Conservation (phyloP, 2,888 invertebrate genomes). For the Tuta absoluta region DNA sequence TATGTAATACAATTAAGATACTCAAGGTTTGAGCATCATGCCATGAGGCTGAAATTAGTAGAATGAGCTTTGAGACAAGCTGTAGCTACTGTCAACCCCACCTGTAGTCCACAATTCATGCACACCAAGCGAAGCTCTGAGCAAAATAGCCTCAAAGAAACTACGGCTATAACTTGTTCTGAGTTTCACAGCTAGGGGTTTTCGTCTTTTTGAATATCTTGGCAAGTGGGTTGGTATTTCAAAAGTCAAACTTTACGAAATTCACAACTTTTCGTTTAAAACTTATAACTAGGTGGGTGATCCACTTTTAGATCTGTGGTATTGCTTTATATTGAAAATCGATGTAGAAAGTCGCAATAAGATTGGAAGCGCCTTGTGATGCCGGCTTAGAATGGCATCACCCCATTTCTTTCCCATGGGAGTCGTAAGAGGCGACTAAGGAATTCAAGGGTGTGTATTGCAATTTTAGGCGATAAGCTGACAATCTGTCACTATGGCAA, state of each 20-base stretch:
- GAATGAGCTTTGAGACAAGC: not conserved
- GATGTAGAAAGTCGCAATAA: not conserved
- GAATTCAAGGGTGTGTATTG: no score
- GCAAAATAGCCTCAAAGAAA: conserved; percentile 1
- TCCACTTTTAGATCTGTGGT: not conserved
- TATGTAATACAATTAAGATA: no score
- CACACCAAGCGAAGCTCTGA: not conserved
- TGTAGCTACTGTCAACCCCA: not conserved
- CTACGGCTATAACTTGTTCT: conserved; percentile 1
- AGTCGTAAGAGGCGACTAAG: no score
- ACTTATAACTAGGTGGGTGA: conserved; percentile 5
- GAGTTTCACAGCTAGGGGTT: not conserved
- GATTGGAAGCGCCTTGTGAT: no score
- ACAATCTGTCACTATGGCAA: no score
- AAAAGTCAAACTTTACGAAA: conserved; percentile 4
- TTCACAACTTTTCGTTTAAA: conserved; percentile 3
- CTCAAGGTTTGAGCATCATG: no score
- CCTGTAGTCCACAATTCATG: not conserved
- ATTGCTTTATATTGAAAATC: not conserved
- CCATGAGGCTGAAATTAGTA: no score
- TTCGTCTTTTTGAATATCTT: conserved; percentile 11
- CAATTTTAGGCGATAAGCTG: no score
- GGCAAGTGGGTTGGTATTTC: conserved; percentile 10
- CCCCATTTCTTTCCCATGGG: no score
- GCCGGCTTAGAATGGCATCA: no score